Base-by-base conservation (phyloP, 2,797 vertebrate genomes). In the Takifugu rubripes region DNA sequence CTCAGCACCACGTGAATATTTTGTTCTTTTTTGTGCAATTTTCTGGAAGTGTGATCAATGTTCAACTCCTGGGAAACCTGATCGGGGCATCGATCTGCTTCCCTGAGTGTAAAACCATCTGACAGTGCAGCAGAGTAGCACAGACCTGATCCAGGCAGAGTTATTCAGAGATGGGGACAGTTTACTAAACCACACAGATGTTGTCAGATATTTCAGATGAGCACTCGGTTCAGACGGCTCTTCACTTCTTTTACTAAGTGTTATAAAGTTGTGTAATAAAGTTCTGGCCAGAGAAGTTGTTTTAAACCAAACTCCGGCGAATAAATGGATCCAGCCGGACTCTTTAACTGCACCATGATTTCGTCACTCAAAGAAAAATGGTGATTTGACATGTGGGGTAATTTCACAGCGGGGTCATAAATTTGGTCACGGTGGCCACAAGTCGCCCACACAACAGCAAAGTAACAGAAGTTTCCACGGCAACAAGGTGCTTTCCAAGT, bases 31-130 rank as follows among this genome's bases (percentile, higher is more conserved):
- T 81, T 61, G 55, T 42, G 25, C 62, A 58, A 44, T 65, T 84
- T 80, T 76, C 85, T 77, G 85, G 82, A 84, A 84, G 64, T 65
- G 68, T 62, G 63, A 86, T 86, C 82, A 69, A 84, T 84, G 77
- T 24, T 66, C 43, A 62, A 75, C 61, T 64, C 79, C 78, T 75
- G 52, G 66, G 84, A 78, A 86, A 89, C 62, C 54, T 0, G 77
- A 87, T 76, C 75, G 59, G 53, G 1, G 33, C 60, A 81, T 79
- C 52, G 81, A 87, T 75, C 75, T 49, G 74, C 77, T 71, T 55
- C 49, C 33, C 53, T 74, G 62, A 0, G 53, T 14, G 57, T 50
- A 58, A 51, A 74, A 64, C 49, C 74, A 3, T 40, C 5, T 36
- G 61, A 55, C 49, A 6, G 14, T 17, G 36, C 15, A 15, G 45